These are phyloP conservation scores for Machaerirhynchus nigripectus DNA, from an alignment of 2,113 vertebrate species.

Conservation along the genomic window DNA sequence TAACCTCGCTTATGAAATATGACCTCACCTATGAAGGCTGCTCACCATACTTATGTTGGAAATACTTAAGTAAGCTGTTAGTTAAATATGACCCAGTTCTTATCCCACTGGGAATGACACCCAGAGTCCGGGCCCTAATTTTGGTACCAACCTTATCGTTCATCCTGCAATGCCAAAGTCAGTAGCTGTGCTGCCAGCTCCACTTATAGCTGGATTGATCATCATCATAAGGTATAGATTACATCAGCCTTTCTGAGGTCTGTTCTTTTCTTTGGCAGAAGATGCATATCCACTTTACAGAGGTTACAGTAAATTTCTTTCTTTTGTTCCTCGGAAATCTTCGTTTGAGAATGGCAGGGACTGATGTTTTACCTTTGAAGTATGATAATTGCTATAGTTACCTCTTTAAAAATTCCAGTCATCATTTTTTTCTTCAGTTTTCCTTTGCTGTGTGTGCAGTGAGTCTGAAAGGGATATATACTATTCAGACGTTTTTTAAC, in stretches of 20 bases:
- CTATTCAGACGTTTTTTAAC: conserved; percentile 11
- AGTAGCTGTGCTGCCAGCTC: not conserved
- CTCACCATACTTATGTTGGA: not conserved
- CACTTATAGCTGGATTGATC: not conserved
- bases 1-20: not conserved
- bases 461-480: conserved; percentile 15
- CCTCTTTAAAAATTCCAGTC: conserved; percentile 14
- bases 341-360: not conserved
- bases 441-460: conserved; percentile 28
- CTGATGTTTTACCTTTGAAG: conserved; percentile 35
- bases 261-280: conserved; percentile 19
- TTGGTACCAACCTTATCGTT: not conserved
- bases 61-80: not conserved
- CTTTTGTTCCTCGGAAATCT: not conserved
- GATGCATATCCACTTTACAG: not conserved
- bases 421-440: not conserved
- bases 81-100: not conserved
- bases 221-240: not conserved
- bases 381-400: conserved; percentile 15
- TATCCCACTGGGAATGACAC: not conserved
- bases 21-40: conserved; percentile 23
- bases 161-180: not conserved
- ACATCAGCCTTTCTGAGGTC: not conserved
- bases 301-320: not conserved
- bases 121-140: not conserved